Conservation (phyloP, 2,888 invertebrate species). For the Nasonovia ribisnigri region DNA sequence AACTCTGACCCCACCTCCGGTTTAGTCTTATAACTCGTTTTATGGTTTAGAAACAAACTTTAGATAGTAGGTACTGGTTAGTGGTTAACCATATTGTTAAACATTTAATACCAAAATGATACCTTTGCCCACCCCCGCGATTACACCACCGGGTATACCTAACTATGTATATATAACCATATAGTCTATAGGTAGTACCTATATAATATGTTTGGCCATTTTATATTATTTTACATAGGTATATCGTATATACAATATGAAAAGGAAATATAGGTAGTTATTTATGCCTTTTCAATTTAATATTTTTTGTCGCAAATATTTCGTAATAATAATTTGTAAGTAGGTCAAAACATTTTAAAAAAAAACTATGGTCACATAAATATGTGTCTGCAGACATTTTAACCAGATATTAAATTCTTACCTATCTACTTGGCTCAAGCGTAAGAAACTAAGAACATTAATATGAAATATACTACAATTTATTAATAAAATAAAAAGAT, state of each 20-base stretch:
- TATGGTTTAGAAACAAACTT: no score
- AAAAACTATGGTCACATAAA: background rate
- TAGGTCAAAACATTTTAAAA: background rate
- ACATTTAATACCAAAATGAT: no score
- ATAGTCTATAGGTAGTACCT: no score
- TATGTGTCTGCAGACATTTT: background rate
- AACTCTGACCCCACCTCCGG: no score
- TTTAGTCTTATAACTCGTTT: no score
- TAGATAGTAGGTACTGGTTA: no score
- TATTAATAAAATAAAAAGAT: background rate
- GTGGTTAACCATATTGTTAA: no score
- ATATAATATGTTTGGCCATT: background rate
- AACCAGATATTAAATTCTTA: background rate
- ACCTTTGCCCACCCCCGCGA: no score
- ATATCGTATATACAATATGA: no score
- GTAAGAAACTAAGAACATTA: background rate
- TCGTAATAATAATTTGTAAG: background rate
- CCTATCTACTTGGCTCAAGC: background rate
- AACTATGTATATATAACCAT: no score
- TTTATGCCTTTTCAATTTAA: background rate
- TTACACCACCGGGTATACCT: no score
- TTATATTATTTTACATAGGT: slow-evolving; percentile 1
- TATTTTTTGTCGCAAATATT: background rate
- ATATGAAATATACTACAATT: background rate
- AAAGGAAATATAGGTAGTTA: background rate